A percentile compares a stretch with the other conserved stretches of the same genome.
These are phyloP conservation scores for Genyomyrus donnyi DNA, from an alignment of 2,113 vertebrate species.

Conservation along the genomic window DNA sequence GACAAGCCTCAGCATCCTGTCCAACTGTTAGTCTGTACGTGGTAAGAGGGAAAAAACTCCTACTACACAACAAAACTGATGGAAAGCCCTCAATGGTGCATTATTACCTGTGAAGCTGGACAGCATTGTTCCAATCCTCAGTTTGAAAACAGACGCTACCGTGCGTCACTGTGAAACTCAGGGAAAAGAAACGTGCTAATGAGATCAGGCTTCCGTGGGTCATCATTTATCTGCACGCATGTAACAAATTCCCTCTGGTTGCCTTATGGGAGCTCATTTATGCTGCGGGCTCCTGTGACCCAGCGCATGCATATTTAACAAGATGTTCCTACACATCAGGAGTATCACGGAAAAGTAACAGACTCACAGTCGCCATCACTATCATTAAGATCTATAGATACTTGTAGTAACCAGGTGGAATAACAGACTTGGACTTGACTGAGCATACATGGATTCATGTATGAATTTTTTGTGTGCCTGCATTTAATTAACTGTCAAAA, in stretches of 20 bases:
- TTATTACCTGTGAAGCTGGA: conserved; percentile 2
- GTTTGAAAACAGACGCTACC: not conserved
- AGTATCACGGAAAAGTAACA: not conserved
- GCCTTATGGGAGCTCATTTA: not conserved
- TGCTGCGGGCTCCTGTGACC: not conserved
- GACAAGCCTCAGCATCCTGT: conserved; percentile 8
- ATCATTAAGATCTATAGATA: not conserved
- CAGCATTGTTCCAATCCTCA: conserved; percentile 1
- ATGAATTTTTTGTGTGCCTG: not conserved
- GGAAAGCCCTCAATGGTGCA: not conserved
- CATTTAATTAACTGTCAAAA: not conserved
- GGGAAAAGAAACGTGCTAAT: conserved; percentile 2
- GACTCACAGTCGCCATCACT: not conserved
- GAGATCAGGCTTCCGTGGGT: not conserved
- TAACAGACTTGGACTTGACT: not conserved
- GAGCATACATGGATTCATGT: not conserved
- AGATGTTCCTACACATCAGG: not conserved
- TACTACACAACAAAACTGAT: not conserved
- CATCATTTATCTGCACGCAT: not conserved
- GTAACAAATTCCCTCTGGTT: conserved; percentile 1
- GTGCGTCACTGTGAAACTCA: not conserved
- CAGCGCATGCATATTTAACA: not conserved
- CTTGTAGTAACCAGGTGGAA: not conserved
- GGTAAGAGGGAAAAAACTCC: not conserved
- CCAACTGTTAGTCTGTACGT: not conserved